phyloP scores from a whole-genome alignment of 1,140 invertebrate genomes.

The Drosophila athabasca region DNA sequence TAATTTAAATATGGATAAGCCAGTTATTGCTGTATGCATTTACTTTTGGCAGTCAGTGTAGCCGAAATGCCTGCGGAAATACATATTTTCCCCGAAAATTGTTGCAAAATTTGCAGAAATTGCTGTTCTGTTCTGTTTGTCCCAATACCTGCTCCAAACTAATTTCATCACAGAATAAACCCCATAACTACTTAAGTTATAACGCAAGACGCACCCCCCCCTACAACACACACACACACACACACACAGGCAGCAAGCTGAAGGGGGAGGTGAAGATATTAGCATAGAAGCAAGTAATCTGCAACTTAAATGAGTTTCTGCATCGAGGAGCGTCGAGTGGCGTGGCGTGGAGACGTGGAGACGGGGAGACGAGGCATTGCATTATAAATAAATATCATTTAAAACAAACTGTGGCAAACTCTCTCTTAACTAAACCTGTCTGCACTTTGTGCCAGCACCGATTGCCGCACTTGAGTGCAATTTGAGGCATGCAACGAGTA shows the following conservation, averaged over 20 bases:
- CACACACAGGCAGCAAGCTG: slow-evolving; percentile 4
- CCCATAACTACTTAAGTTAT: slow-evolving; percentile 50
- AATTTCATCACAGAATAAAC: slow-evolving; percentile 60
- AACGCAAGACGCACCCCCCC: slow-evolving; percentile 29
- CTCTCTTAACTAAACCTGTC: slow-evolving; percentile 75
- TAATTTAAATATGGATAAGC: no score
- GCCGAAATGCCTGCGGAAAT: no score
- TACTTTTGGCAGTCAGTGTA: no score
- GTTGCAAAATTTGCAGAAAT: slow-evolving; percentile 7
- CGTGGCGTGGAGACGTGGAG: slow-evolving; percentile 28
- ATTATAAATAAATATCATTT: slow-evolving; percentile 81
- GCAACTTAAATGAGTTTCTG: slow-evolving; percentile 74
- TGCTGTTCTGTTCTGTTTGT: slow-evolving; percentile 1
- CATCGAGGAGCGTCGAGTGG: background rate
- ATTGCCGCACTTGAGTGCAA: slow-evolving; percentile 64
- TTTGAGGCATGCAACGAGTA: slow-evolving; percentile 35
- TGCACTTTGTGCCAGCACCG: slow-evolving; percentile 62
- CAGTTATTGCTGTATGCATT: no score
- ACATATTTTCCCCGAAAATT: no score
- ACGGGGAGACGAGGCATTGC: slow-evolving; percentile 13
- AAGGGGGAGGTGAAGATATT: background rate
- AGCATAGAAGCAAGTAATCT: slow-evolving; percentile 64
- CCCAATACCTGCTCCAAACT: slow-evolving; percentile 33
- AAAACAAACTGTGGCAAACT: slow-evolving; percentile 68
- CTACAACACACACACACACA: slow-evolving; percentile 4